These are phyloP conservation scores for Eudemis profundana DNA, from an alignment of 2,888 invertebrate species.

Conservation along the genomic window DNA sequence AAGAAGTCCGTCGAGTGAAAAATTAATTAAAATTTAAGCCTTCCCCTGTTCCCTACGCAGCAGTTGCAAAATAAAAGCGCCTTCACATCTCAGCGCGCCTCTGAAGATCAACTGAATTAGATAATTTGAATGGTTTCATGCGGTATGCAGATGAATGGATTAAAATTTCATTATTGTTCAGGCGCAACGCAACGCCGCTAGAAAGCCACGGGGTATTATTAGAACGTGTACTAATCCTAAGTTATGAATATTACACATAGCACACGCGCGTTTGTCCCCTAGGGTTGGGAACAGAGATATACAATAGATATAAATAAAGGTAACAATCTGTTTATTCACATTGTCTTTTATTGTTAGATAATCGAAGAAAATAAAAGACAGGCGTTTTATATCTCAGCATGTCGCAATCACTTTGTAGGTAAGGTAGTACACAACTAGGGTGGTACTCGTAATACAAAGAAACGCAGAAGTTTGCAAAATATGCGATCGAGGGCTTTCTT, in stretches of 20 bases:
- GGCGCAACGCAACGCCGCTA: conserved; percentile 46
- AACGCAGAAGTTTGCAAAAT: too few relatives aligned
- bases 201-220: conserved; percentile 40
- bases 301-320: neutral
- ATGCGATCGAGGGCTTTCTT: too few relatives aligned
- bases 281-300: conserved; percentile 8
- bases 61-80: conserved; percentile 70
- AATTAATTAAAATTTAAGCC: conserved; percentile 83
- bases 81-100: conserved; percentile 78
- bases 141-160: conserved; percentile 61
- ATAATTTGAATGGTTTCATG: conserved; percentile 77
- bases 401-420: too few relatives aligned
- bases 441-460: too few relatives aligned
- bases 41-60: conserved; percentile 68
- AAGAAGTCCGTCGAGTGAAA: conserved; percentile 78
- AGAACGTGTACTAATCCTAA: conserved; percentile 41
- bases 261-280: conserved; percentile 29
- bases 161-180: conserved; percentile 60
- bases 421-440: too few relatives aligned
- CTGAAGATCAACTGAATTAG: conserved; percentile 79
- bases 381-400: too few relatives aligned
- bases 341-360: neutral
- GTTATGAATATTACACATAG: conserved; percentile 38
- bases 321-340: conserved; percentile 6
- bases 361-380: too few relatives aligned